phyloP scores from a whole-genome alignment of 2,797 vertebrate species.

The Cyclopterus lumpus region DNA sequence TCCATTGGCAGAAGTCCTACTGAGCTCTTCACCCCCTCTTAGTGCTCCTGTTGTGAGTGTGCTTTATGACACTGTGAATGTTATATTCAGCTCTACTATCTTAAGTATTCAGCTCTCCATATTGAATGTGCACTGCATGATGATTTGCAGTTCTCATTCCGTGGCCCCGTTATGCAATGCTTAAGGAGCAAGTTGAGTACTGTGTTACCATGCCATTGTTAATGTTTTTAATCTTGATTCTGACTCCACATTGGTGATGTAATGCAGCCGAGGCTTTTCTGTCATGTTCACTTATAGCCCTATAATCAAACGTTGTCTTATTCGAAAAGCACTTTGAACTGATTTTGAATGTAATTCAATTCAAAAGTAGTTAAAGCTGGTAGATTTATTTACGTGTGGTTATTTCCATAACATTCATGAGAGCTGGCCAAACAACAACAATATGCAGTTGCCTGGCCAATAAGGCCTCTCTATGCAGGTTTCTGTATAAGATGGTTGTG shows the following conservation, averaged over 20 bases:
- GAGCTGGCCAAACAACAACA: too few species aligned
- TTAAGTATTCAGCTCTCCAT: slow-evolving; percentile 38
- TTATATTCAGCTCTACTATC: slow-evolving; percentile 41
- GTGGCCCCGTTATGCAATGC: slow-evolving; percentile 62
- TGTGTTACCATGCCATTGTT: slow-evolving; percentile 31
- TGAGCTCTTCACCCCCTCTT: slow-evolving; percentile 1
- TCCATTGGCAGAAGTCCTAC: slow-evolving; percentile 4
- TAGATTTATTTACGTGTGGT: neutral
- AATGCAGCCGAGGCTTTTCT: slow-evolving; percentile 25
- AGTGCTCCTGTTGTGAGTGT: slow-evolving; percentile 6
- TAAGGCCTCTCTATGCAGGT: too few species aligned
- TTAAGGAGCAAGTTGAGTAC: slow-evolving; percentile 49
- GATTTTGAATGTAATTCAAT: neutral
- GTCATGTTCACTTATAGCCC: neutral
- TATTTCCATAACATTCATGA: neutral
- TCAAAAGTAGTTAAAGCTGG: too few species aligned
- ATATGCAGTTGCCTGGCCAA: too few species aligned
- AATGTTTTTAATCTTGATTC: slow-evolving; percentile 53
- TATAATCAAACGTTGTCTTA: neutral
- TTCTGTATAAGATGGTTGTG: too few species aligned
- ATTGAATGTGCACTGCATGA: slow-evolving; percentile 56
- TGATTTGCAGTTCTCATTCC: slow-evolving; percentile 56
- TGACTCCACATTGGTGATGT: slow-evolving; percentile 25
- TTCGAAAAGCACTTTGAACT: neutral
- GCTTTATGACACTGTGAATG: slow-evolving; percentile 20